Evolutionary conservation across 2,888 invertebrate genomes (phyloP).

Genomic region (Hyles lineata): DNA sequence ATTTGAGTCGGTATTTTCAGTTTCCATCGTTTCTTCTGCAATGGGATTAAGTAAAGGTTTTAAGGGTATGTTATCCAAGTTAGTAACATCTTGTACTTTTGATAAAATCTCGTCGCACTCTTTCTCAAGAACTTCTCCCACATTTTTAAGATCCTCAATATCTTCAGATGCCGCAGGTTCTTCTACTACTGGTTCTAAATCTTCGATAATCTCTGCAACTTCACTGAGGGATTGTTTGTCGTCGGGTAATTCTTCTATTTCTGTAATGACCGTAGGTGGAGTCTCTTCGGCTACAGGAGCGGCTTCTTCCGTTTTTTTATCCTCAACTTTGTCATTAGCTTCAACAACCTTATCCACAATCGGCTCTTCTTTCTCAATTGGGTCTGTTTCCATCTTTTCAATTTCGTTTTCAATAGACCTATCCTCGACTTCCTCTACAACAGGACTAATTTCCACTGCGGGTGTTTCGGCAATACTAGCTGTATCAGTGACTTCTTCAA

Average conservation of each 20-base stretch:
- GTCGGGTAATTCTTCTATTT: conserved; percentile 69
- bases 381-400: conserved; percentile 61
- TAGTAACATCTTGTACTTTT: conserved; percentile 78
- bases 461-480: conserved; percentile 53
- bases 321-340: conserved; percentile 53
- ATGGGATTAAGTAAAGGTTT: conserved; percentile 72
- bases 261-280: conserved; percentile 56
- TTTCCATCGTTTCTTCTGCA: conserved; percentile 72
- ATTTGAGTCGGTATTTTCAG: conserved; percentile 68
- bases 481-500: conserved; percentile 59
- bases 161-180: conserved; percentile 65
- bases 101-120: conserved; percentile 80
- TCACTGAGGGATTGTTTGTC: conserved; percentile 61
- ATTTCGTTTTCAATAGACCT: conserved; percentile 62
- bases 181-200: conserved; percentile 69
- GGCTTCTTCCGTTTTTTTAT: conserved; percentile 47
- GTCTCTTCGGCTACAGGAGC: conserved; percentile 54
- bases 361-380: conserved; percentile 43
- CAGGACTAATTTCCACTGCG: conserved; percentile 54
- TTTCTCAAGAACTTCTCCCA: conserved; percentile 75
- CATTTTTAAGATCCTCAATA: conserved; percentile 72
- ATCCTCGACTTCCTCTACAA: conserved; percentile 59
- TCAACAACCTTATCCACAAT: conserved; percentile 46
- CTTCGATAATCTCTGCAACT: conserved; percentile 63
- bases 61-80: conserved; percentile 70